Conservation (phyloP, 2,888 invertebrate genomes). For the Petrolisthes cinctipes region DNA sequence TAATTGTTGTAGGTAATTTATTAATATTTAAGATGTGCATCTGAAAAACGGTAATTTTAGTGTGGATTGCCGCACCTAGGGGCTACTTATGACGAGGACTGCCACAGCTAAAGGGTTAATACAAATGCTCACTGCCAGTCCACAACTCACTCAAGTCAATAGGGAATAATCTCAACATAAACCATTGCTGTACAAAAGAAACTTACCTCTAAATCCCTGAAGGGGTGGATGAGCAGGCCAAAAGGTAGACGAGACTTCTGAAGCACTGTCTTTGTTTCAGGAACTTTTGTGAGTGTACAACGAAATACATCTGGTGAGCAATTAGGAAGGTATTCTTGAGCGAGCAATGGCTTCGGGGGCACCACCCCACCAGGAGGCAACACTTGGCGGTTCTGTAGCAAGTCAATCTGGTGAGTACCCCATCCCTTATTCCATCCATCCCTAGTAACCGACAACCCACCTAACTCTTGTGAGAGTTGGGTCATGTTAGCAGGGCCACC, state of each 20-base stretch:
- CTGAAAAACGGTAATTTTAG: no score
- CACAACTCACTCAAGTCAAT: conserved; percentile 8
- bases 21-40: no score
- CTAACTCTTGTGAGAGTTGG: conserved; percentile 72
- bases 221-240: conserved; percentile 97
- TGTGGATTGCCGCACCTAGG: no score
- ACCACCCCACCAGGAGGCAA: conserved; percentile 84
- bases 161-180: no score
- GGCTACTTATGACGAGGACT: no score
- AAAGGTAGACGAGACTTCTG: conserved; percentile 95
- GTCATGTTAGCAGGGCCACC: conserved; percentile 21
- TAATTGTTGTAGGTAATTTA: no score
- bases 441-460: conserved; percentile 77
- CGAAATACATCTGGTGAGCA: conserved; percentile 94
- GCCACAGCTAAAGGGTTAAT: no score
- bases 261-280: conserved; percentile 89
- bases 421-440: conserved; percentile 78
- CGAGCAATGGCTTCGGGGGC: conserved; percentile 82
- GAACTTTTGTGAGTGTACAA: conserved; percentile 94
- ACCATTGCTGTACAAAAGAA: background rate
- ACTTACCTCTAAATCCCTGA: conserved; percentile 94
- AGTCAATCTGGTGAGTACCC: conserved; percentile 85
- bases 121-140: no score
- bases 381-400: conserved; percentile 86
- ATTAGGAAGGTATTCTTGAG: conserved; percentile 86